Evolutionary conservation across 2,888 invertebrate genomes (phyloP).

Genomic region (Nomada ruficornis): DNA sequence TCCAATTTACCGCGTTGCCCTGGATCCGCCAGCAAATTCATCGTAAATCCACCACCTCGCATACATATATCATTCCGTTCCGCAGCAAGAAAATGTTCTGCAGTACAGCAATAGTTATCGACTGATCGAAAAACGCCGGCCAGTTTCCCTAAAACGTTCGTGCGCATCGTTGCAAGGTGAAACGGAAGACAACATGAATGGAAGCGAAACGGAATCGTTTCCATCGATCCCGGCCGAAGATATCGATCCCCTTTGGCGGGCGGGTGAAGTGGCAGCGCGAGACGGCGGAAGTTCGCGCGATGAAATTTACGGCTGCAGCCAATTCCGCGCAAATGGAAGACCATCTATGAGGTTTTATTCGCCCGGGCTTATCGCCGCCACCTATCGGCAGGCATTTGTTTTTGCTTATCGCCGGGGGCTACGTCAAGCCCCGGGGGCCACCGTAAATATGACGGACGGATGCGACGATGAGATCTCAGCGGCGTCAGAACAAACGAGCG

Average conservation of each 20-base stretch:
- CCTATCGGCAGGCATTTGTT: constrained; percentile 81
- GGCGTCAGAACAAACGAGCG: constrained; percentile 72
- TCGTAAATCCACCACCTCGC: no score
- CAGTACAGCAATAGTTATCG: neutral
- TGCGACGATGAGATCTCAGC: constrained; percentile 72
- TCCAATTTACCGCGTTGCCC: no score
- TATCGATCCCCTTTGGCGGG: constrained; percentile 61
- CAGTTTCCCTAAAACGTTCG: neutral
- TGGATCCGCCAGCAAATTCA: no score
- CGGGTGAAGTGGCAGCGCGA: constrained; percentile 57
- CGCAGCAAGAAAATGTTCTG: no score
- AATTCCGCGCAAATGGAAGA: constrained; percentile 73
- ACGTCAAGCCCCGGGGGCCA: constrained; percentile 68
- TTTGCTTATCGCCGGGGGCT: constrained; percentile 78
- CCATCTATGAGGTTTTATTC: constrained; percentile 73
- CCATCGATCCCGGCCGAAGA: constrained; percentile 47
- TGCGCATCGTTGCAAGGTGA: neutral
- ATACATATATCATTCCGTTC: no score
- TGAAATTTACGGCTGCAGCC: constrained; percentile 70
- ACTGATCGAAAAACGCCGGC: neutral
- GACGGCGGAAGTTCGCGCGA: constrained; percentile 69
- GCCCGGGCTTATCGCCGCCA: constrained; percentile 65
- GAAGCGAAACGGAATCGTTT: constrained; percentile 28
- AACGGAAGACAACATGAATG: constrained; percentile 6
- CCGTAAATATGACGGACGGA: constrained; percentile 81